A percentile compares a stretch with the other conserved stretches of the same genome.
Evolutionary conservation across 2,888 invertebrate species (phyloP).

Genomic region (Idaea straminata): DNA sequence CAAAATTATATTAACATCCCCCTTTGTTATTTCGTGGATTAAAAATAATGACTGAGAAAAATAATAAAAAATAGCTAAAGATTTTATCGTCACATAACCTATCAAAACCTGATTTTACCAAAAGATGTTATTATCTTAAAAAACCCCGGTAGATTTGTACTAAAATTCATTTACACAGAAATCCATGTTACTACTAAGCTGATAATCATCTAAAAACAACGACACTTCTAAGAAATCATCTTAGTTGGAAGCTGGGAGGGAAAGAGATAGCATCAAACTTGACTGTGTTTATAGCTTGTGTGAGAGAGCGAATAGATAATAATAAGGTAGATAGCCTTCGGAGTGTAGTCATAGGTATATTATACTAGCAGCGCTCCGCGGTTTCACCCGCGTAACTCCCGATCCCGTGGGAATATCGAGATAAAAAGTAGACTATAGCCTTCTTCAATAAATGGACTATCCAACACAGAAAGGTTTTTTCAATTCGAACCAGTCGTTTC

Average conservation of each 20-base stretch:
- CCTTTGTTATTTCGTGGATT: no score
- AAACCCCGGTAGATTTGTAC: constrained; percentile 27
- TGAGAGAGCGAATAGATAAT: neutral
- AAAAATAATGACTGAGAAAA: no score
- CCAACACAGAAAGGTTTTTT: no score
- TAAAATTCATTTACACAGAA: constrained; percentile 47
- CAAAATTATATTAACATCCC: no score
- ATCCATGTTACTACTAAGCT: constrained; percentile 44
- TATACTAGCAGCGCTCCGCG: no score
- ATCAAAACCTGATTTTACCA: neutral
- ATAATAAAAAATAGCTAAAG: neutral
- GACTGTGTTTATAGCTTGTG: neutral
- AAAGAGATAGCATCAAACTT: constrained; percentile 29
- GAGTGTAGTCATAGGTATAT: neutral
- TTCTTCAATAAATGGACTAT: no score
- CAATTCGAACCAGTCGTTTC: no score
- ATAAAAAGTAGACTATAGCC: no score
- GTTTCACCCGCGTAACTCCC: no score
- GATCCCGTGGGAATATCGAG: no score
- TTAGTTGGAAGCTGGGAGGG: constrained; percentile 51
- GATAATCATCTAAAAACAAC: constrained; percentile 49
- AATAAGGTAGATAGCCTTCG: neutral
- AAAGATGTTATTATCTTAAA: neutral
- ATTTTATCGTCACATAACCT: neutral
- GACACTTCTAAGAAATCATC: constrained; percentile 61